Conservation (phyloP, 2,113 vertebrate genomes). For the Lepus americanus region DNA sequence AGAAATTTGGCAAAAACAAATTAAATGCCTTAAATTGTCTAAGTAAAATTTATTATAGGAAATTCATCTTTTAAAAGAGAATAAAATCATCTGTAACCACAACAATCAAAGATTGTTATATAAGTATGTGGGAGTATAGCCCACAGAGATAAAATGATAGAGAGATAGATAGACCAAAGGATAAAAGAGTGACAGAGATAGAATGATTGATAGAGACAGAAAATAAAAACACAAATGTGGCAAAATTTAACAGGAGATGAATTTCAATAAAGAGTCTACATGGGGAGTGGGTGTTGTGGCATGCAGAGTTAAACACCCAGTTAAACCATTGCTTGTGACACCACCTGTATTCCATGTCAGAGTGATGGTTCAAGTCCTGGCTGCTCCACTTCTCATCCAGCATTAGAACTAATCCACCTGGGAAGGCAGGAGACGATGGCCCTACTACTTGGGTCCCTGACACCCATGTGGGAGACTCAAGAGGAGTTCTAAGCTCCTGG, state of each 20-base stretch:
- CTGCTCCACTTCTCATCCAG: no score
- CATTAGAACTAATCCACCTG: no score
- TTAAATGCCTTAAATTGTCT: background rate
- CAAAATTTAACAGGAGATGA: background rate
- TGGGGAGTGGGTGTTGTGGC: background rate
- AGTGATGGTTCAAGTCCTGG: no score
- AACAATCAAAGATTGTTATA: background rate
- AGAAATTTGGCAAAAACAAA: background rate
- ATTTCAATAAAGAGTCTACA: background rate
- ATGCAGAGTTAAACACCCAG: no score
- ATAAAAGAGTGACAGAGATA: background rate
- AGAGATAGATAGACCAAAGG: background rate
- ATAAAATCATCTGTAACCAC: background rate
- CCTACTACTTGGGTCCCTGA: no score
- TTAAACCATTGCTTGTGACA: no score
- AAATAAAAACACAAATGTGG: background rate
- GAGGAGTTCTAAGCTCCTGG: no score
- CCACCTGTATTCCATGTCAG: no score
- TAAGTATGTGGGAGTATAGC: background rate
- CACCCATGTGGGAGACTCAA: no score
- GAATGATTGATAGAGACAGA: background rate
- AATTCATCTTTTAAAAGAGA: background rate
- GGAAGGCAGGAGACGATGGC: no score
- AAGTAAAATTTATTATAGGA: background rate
- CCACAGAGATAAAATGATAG: no score